Evolutionary conservation across 2,113 vertebrate species (phyloP).

Genomic region (Sorex fumeus): DNA sequence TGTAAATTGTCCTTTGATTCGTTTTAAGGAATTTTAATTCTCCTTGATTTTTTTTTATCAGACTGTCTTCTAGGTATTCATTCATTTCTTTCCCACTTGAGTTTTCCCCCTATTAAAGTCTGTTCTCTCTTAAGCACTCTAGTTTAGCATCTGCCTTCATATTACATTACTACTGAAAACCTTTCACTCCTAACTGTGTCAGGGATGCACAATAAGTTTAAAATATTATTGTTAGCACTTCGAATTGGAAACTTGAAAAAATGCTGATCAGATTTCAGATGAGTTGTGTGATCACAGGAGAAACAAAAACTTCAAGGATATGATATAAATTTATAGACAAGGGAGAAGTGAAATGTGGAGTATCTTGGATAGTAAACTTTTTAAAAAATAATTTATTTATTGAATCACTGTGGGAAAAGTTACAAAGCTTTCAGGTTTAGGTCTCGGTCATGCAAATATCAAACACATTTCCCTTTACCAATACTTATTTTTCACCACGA

Average conservation of each 20-base stretch:
- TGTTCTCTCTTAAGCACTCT: not conserved
- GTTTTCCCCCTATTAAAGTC: not conserved
- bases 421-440: too few species aligned
- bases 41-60: not conserved
- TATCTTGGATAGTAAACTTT: constrained; percentile 12
- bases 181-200: constrained; percentile 28
- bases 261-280: constrained; percentile 73
- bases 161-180: not conserved
- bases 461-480: too few species aligned
- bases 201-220: constrained; percentile 51
- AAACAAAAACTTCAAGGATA: constrained; percentile 56
- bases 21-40: not conserved
- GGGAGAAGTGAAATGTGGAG: constrained; percentile 21
- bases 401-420: too few species aligned
- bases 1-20: not conserved
- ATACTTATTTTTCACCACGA: too few species aligned
- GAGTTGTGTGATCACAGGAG: constrained; percentile 66
- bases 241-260: constrained; percentile 69
- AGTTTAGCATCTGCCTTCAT: constrained; percentile 22
- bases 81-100: not conserved
- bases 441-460: too few species aligned
- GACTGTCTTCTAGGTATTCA: not conserved
- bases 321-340: constrained; percentile 40
- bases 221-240: constrained; percentile 39
- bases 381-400: too few species aligned